Conservation (phyloP, 2,797 vertebrate species). For the Lateolabrax maculatus region DNA sequence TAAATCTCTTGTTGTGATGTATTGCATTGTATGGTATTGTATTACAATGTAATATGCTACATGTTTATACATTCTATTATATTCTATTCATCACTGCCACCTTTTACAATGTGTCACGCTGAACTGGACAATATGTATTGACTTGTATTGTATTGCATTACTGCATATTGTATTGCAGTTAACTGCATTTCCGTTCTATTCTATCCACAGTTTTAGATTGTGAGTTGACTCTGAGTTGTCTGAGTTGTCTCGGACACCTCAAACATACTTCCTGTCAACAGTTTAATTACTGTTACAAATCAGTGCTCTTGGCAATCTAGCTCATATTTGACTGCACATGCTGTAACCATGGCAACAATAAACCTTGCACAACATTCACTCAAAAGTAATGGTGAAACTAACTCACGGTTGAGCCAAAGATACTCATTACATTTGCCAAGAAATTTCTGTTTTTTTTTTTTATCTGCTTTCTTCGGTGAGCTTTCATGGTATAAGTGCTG, state of each 20-base stretch:
- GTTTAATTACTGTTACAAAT: constrained; percentile 64
- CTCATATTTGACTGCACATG: constrained; percentile 58
- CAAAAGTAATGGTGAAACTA: constrained; percentile 13
- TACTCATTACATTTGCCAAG: neutral
- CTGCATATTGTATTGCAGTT: neutral
- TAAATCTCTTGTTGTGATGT: neutral
- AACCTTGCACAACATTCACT: constrained; percentile 41
- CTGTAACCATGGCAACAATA: constrained; percentile 70
- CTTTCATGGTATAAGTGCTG: neutral
- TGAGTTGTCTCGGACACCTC: constrained; percentile 30
- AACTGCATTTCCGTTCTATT: neutral
- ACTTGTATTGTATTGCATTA: neutral
- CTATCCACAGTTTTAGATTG: neutral
- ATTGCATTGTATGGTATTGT: neutral
- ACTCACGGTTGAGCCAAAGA: constrained; percentile 5
- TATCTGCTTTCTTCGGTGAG: neutral
- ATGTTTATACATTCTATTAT: neutral
- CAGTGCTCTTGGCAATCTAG: constrained; percentile 42
- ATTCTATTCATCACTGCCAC: neutral
- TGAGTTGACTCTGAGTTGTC: constrained; percentile 12
- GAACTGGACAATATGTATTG: neutral
- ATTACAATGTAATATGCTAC: neutral
- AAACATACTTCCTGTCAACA: constrained; percentile 56
- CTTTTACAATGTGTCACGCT: constrained; percentile 1
- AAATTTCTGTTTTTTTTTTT: neutral